These are phyloP conservation scores for Prenolepis imparis DNA, from an alignment of 2,888 invertebrate species.

Conservation along the genomic window DNA sequence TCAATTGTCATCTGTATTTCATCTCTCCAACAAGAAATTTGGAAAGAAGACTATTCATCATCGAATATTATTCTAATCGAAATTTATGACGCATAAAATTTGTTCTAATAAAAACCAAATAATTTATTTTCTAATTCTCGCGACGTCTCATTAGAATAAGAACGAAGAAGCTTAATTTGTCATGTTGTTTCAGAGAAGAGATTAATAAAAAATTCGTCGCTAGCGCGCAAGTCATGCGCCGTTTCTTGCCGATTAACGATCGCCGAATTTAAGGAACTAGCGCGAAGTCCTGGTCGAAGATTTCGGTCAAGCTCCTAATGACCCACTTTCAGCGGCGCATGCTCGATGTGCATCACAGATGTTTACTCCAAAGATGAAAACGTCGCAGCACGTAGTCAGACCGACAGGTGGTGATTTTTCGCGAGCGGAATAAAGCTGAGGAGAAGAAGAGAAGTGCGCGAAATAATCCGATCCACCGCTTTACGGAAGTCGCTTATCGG, in stretches of 20 bases:
- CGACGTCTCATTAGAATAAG: background rate
- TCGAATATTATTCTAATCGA: constrained; percentile 1
- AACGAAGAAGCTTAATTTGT: background rate
- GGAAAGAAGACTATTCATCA: background rate
- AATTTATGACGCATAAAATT: background rate
- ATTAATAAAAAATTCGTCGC: constrained; percentile 8
- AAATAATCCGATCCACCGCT: background rate
- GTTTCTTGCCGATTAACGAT: constrained; percentile 34
- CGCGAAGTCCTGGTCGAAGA: constrained; percentile 50
- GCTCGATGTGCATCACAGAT: constrained; percentile 57
- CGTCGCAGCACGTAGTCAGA: constrained; percentile 22
- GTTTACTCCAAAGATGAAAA: constrained; percentile 58
- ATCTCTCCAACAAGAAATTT: background rate
- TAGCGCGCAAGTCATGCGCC: constrained; percentile 3
- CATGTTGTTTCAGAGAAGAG: constrained; percentile 17
- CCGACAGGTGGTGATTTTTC: constrained; percentile 24
- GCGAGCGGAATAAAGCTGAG: constrained; percentile 18
- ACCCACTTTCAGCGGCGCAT: constrained; percentile 69
- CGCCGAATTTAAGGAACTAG: constrained; percentile 35
- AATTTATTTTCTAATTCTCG: background rate
- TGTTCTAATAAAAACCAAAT: background rate
- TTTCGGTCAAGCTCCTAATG: constrained; percentile 65
- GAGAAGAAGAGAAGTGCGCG: constrained; percentile 11
- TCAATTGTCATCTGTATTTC: background rate
- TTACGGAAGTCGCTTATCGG: background rate